phyloP scores from a whole-genome alignment of 1,140 invertebrate species.

The Calosoma granatense region DNA sequence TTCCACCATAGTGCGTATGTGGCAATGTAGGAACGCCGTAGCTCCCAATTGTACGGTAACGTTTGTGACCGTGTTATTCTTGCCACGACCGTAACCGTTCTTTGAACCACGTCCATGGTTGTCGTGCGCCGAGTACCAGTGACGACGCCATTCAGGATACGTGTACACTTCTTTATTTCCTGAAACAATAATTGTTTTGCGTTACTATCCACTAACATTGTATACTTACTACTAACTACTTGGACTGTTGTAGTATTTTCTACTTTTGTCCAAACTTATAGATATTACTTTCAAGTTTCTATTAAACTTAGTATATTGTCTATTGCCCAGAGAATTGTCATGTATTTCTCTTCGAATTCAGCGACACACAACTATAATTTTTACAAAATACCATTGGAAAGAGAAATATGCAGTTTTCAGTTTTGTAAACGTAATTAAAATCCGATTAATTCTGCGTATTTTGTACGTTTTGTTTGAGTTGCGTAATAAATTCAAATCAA shows the following conservation, averaged over 20 bases:
- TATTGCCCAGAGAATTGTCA: too few relatives aligned
- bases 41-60: slow-evolving; percentile 74
- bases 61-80: slow-evolving; percentile 62
- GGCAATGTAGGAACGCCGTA: slow-evolving; percentile 73
- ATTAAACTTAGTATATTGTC: too few relatives aligned
- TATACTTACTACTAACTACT: too few relatives aligned
- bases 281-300: too few relatives aligned
- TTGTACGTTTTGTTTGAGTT: too few relatives aligned
- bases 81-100: slow-evolving; percentile 18
- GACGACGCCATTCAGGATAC: slow-evolving; percentile 15
- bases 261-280: too few relatives aligned
- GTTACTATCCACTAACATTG: not conserved
- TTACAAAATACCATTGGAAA: too few relatives aligned
- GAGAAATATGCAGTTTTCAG: too few relatives aligned
- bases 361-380: not conserved
- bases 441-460: too few relatives aligned
- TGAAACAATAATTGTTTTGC: not conserved
- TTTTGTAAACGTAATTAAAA: too few relatives aligned
- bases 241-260: too few relatives aligned
- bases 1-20: slow-evolving; percentile 43
- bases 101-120: slow-evolving; percentile 24
- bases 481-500: too few relatives aligned
- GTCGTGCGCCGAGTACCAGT: slow-evolving; percentile 10
- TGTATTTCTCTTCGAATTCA: not conserved
- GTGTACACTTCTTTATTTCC: not conserved